These are phyloP conservation scores for Lomographa bimaculata DNA, from an alignment of 2,888 invertebrate species.

Conservation along the genomic window DNA sequence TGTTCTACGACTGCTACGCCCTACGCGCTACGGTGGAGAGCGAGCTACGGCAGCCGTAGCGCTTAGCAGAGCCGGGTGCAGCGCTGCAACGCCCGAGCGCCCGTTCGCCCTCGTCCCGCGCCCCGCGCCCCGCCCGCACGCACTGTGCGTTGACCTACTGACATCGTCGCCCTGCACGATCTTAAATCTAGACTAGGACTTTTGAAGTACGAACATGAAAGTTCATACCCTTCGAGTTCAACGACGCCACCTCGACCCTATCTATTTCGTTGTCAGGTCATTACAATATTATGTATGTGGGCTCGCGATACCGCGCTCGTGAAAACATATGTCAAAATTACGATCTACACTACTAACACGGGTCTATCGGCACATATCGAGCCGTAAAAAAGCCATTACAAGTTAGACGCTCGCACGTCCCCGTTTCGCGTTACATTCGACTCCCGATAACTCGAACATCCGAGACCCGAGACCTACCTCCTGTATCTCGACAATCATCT, in stretches of 20 bases:
- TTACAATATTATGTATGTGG: too few relatives aligned
- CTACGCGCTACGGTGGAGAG: constrained; percentile 51
- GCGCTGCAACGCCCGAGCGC: constrained; percentile 72
- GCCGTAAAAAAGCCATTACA: constrained; percentile 47
- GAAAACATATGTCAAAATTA: constrained; percentile 17
- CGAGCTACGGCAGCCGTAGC: constrained; percentile 48
- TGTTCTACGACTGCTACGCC: constrained; percentile 31
- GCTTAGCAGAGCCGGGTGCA: constrained; percentile 69
- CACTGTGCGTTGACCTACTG: constrained; percentile 82
- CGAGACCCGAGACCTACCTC: constrained; percentile 61
- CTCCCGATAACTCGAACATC: constrained; percentile 31
- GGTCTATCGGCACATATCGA: constrained; percentile 38
- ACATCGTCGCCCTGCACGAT: constrained; percentile 77
- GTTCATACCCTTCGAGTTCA: constrained; percentile 26
- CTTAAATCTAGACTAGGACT: constrained; percentile 71
- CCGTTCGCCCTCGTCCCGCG: constrained; percentile 33
- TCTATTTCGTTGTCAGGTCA: too few relatives aligned
- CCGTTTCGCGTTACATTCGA: constrained; percentile 29
- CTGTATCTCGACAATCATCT: constrained; percentile 78
- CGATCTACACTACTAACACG: constrained; percentile 30
- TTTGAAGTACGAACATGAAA: constrained; percentile 43
- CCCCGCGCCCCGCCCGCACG: constrained; percentile 57
- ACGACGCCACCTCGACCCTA: constrained; percentile 9
- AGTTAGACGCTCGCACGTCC: constrained; percentile 26
- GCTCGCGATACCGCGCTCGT: constrained; percentile 12